Evolutionary conservation across 2,113 vertebrate genomes (phyloP).

Genomic region (Dunckerocampus dactyliophorus): DNA sequence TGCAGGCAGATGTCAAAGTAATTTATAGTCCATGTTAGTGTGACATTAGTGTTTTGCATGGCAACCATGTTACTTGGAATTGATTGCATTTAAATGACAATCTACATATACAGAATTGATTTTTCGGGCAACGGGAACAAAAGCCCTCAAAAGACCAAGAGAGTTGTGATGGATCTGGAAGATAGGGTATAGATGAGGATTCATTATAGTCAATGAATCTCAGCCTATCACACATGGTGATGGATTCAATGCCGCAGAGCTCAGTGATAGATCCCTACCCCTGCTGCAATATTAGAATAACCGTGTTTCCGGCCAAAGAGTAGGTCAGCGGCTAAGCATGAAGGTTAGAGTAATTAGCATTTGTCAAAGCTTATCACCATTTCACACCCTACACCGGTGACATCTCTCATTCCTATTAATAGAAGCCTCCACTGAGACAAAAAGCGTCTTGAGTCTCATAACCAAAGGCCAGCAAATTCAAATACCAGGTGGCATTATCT

Average conservation of each 20-base stretch:
- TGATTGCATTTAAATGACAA: not conserved
- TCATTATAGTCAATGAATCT: not conserved
- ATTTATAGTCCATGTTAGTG: no score
- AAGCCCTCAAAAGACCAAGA: no score
- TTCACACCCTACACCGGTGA: constrained; percentile 29
- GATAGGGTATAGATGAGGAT: not conserved
- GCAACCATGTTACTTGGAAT: no score
- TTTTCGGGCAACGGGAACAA: no score
- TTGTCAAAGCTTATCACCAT: constrained; percentile 42
- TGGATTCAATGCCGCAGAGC: constrained; percentile 21
- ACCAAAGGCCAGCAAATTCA: constrained; percentile 13
- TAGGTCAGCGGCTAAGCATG: constrained; percentile 32
- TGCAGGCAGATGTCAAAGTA: no score
- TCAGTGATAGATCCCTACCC: constrained; percentile 16
- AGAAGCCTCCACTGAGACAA: constrained; percentile 7
- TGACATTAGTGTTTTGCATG: no score
- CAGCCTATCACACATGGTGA: constrained; percentile 23
- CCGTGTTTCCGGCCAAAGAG: constrained; percentile 22
- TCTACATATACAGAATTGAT: no score
- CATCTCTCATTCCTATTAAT: constrained; percentile 16
- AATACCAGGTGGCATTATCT: constrained; percentile 16
- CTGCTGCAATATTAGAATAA: constrained; percentile 27
- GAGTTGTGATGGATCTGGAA: not conserved
- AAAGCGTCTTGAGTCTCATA: constrained; percentile 4
- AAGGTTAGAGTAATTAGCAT: constrained; percentile 46